Base-by-base conservation (phyloP, 1,140 invertebrate species). In the Heliconius melpomene region DNA sequence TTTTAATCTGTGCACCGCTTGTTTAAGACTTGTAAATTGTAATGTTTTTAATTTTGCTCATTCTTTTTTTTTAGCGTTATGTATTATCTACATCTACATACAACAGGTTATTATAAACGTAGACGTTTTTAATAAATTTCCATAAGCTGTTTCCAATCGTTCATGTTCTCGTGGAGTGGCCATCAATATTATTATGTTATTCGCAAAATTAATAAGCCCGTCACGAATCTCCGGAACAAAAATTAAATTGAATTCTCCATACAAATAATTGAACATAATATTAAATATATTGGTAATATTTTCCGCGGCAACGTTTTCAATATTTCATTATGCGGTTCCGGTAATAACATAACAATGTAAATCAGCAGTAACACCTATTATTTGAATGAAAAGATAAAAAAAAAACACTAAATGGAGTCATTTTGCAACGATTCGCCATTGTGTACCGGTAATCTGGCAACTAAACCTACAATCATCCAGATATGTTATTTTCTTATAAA, bases 401-500 rank as follows among this genome's bases (percentile, higher is more conserved):
- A 92, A 91, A 89, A 82, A 84, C 76, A 75, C 77, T 86, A 94
- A 93, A 93, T 92, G 88, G 88, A 93, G 91, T 91, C 87, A 90
- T 93, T 92, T 91, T 85, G 87, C 87, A 83, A 85, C 88, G 89
- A 89, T 90, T 88, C 86, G 87, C 80, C 80, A 81, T 87, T 85
- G 85, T 88, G 84, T 86, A 90, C 90, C 83, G 88, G 88, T 90
- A 91, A 93, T 93, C 91, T 90, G 89, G 84, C 84, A 85, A 89
- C 87, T 26, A 88, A 87, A 90, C 90, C 88, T 81, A 89, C 93
- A 89, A 91, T 90, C 90, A 88, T 85, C 83, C 11, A 78, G 83
- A 83, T 87, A 77, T 89, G 84, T 92, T 90, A 91, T 92, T 91
- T 93, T 87, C 87, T 91, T 86, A 91, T 89, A 90, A 93, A 91